Conservation (phyloP, 2,797 vertebrate genomes). For the Pempheris klunzingeri region DNA sequence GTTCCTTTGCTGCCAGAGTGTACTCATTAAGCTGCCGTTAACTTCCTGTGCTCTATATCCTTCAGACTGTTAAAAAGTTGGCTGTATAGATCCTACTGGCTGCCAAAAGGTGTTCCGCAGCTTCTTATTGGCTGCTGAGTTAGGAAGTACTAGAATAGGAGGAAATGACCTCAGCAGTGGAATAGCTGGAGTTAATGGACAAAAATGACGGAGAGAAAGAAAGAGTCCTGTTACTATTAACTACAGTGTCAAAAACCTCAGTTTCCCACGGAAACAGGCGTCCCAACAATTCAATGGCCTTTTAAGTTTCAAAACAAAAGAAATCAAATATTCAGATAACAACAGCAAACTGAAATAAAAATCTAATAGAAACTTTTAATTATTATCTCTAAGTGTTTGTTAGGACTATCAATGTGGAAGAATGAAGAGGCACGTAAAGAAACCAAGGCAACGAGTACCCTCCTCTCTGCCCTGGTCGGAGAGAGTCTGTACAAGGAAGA, state of each 20-base stretch:
- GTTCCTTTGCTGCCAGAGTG: slow-evolving; percentile 57
- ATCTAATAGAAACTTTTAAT: slow-evolving; percentile 64
- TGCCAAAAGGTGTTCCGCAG: slow-evolving; percentile 59
- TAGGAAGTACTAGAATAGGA: slow-evolving; percentile 73
- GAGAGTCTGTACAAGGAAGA: slow-evolving; percentile 41
- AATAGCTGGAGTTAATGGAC: slow-evolving; percentile 73
- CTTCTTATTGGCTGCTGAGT: slow-evolving; percentile 71
- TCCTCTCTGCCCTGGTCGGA: slow-evolving; percentile 50
- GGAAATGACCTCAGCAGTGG: slow-evolving; percentile 77
- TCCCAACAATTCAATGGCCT: slow-evolving; percentile 65
- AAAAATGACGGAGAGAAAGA: slow-evolving; percentile 53
- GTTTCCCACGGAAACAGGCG: slow-evolving; percentile 60
- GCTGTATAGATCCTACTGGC: slow-evolving; percentile 59
- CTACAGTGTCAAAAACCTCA: slow-evolving; percentile 57
- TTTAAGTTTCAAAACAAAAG: slow-evolving; percentile 69
- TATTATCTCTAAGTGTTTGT: slow-evolving; percentile 48
- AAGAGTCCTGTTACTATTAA: slow-evolving; percentile 51
- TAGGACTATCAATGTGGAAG: slow-evolving; percentile 64
- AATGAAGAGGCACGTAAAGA: slow-evolving; percentile 87
- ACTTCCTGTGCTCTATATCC: slow-evolving; percentile 65
- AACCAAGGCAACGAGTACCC: slow-evolving; percentile 81
- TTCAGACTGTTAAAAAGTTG: slow-evolving; percentile 60
- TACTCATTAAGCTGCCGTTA: slow-evolving; percentile 70
- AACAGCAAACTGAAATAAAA: slow-evolving; percentile 78
- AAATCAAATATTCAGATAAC: slow-evolving; percentile 68